Evolutionary conservation across 2,888 invertebrate genomes (phyloP).

Genomic region (Smittia aterrima): DNA sequence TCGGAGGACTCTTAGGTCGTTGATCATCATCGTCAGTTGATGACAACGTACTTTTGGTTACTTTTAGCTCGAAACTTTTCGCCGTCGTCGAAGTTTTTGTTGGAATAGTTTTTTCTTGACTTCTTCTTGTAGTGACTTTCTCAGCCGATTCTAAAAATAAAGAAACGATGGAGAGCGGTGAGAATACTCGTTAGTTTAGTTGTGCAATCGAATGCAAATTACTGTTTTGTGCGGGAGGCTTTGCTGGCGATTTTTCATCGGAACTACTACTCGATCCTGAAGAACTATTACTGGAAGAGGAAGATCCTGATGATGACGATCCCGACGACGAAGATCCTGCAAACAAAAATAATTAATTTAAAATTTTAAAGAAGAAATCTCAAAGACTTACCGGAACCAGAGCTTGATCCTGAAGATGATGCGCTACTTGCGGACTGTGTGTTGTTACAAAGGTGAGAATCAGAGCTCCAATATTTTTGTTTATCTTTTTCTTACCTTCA

Average conservation of each 20-base stretch:
- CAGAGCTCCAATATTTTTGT: not conserved
- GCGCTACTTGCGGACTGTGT: constrained; percentile 29
- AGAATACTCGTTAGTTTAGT: not conserved
- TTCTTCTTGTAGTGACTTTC: constrained; percentile 7
- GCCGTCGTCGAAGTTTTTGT: constrained; percentile 1
- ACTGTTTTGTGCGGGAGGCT: constrained; percentile 19
- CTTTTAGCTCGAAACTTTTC: constrained; percentile 26
- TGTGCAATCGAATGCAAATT: constrained; percentile 10
- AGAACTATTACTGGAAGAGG: constrained; percentile 11
- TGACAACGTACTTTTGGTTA: constrained; percentile 25
- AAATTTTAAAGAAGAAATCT: not conserved
- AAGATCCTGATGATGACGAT: not conserved
- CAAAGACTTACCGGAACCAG: not conserved
- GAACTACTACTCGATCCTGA: constrained; percentile 15
- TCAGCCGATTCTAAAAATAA: constrained; percentile 32
- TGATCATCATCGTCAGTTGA: constrained; percentile 34
- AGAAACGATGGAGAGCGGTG: not conserved
- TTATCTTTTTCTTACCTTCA: not conserved
- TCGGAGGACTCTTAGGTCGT: constrained; percentile 13
- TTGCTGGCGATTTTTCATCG: constrained; percentile 34
- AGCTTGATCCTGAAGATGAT: constrained; percentile 20
- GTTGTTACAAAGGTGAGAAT: not conserved
- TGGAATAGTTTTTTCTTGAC: constrained; percentile 26
- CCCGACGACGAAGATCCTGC: not conserved
- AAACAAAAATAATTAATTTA: not conserved